Evolutionary conservation across 2,797 vertebrate genomes (phyloP), one percentile per base, ranked within the genome.

Genomic region (Ficedula albicollis): DNA sequence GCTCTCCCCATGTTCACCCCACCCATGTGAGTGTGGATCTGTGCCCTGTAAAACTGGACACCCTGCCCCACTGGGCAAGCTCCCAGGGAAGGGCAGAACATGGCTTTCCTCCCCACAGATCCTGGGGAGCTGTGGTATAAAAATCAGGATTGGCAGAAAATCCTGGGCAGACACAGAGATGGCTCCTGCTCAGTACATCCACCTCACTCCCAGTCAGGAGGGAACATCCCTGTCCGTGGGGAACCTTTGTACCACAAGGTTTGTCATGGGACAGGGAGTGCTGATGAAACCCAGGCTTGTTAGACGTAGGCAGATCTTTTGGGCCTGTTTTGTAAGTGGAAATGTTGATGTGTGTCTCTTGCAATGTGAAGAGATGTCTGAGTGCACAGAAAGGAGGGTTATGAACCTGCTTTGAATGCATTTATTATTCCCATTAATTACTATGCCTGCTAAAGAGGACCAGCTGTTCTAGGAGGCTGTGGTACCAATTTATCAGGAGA

Each of bases 341-440:
- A 92, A 89, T 77, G 91, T 93, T 96, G 94, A 96, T 90, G 79
- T 84, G 89, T 81, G 51, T 94, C 92, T 96, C 76, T 69, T 77
- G 87, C 95, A 66, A 91, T 79, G 95, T 94, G 79, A 95, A 96
- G 94, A 94, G 95, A 83, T 93, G 94, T 94, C 94, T 79, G 94
- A 87, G 90, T 54, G 81, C 54, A 52, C 72, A 94, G 90, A 72
- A 90, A 96, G 90, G 94, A 96, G 88, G 91, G 86, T 92, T 96
- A 94, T 62, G 87, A 95, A 88, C 70, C 91, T 94, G 92, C 95
- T 97, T 96, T 95, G 94, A 97, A 97, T 96, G 93, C 92, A 96
- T 89, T 96, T 92, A 96, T 97, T 96, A 96, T 96, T 97, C 81
- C 87, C 95, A 95, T 98, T 97, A 97, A 98, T 98, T 97, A 98